These are phyloP conservation scores for Cryptocheilus praepositus DNA, from an alignment of 2,888 invertebrate genomes.

Conservation along the genomic window DNA sequence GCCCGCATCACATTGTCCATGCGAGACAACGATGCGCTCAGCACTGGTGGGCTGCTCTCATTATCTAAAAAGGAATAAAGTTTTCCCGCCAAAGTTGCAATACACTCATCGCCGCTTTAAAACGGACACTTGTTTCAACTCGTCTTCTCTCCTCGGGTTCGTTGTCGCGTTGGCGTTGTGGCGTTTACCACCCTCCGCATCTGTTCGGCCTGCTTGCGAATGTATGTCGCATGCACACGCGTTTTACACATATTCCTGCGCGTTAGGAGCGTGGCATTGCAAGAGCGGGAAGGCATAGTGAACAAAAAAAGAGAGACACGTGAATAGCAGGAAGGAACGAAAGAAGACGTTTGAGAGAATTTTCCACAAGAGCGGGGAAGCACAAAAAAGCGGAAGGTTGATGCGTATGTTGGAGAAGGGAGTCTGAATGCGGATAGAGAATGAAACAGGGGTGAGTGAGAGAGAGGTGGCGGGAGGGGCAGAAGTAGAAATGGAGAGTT, in stretches of 20 bases:
- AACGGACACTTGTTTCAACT: constrained; percentile 15
- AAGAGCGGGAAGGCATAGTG: background rate
- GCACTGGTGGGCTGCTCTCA: constrained; percentile 44
- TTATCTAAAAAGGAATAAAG: constrained; percentile 44
- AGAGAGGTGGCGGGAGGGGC: constrained; percentile 15
- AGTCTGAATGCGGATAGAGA: constrained; percentile 24
- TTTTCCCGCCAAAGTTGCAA: constrained; percentile 41
- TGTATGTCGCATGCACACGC: constrained; percentile 18
- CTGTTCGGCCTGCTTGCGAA: constrained; percentile 22
- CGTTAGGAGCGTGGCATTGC: too few relatives aligned
- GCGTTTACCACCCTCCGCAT: background rate
- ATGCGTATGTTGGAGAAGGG: constrained; percentile 22
- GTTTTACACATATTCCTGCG: background rate
- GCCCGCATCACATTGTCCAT: constrained; percentile 46
- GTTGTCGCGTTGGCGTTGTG: constrained; percentile 16
- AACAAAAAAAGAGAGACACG: background rate
- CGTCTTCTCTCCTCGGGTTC: constrained; percentile 9
- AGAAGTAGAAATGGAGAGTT: constrained; percentile 21
- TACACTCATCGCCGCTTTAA: constrained; percentile 48
- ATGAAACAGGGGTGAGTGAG: background rate
- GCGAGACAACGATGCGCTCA: constrained; percentile 46
- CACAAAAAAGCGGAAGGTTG: constrained; percentile 19
- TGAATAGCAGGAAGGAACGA: background rate
- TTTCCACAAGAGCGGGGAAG: constrained; percentile 20
- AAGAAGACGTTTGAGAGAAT: constrained; percentile 14